Conservation (phyloP, 2,888 invertebrate species). For the Xanthia icteritia region DNA sequence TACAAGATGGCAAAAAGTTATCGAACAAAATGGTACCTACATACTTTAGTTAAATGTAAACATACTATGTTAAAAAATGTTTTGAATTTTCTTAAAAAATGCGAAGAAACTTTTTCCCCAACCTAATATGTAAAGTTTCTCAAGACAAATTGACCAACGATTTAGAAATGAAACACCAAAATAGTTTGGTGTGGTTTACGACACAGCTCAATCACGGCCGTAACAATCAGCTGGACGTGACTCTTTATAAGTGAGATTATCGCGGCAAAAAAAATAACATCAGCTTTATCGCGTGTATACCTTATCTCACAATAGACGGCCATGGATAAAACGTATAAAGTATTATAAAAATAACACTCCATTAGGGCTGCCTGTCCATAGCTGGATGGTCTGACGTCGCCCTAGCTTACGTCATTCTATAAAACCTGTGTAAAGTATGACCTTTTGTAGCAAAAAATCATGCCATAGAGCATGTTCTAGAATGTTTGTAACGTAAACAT, state of each 20-base stretch:
- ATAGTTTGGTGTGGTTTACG: slow-evolving; percentile 46
- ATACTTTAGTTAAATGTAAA: too few relatives aligned
- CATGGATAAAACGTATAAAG: slow-evolving; percentile 54
- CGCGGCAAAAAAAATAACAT: slow-evolving; percentile 53
- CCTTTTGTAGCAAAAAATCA: slow-evolving; percentile 25
- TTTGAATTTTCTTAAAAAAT: too few relatives aligned
- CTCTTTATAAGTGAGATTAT: slow-evolving; percentile 60
- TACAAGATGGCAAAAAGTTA: too few relatives aligned
- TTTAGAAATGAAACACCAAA: slow-evolving; percentile 51
- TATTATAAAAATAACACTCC: slow-evolving; percentile 56
- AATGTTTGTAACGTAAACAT: slow-evolving; percentile 14
- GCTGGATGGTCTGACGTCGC: slow-evolving; percentile 32
- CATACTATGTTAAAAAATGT: too few relatives aligned
- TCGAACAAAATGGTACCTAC: too few relatives aligned
- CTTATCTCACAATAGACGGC: slow-evolving; percentile 66
- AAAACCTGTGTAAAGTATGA: slow-evolving; percentile 17
- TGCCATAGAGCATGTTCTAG: slow-evolving; percentile 1
- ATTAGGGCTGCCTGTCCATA: slow-evolving; percentile 44
- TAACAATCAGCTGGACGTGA: slow-evolving; percentile 58
- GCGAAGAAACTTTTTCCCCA: too few relatives aligned
- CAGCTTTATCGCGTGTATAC: slow-evolving; percentile 58
- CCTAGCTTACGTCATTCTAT: slow-evolving; percentile 51
- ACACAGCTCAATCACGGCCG: slow-evolving; percentile 52
- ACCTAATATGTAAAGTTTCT: too few relatives aligned
- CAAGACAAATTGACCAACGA: slow-evolving; percentile 23